phyloP scores from a whole-genome alignment of 2,113 vertebrate genomes.

The Oxyura jamaicensis region DNA sequence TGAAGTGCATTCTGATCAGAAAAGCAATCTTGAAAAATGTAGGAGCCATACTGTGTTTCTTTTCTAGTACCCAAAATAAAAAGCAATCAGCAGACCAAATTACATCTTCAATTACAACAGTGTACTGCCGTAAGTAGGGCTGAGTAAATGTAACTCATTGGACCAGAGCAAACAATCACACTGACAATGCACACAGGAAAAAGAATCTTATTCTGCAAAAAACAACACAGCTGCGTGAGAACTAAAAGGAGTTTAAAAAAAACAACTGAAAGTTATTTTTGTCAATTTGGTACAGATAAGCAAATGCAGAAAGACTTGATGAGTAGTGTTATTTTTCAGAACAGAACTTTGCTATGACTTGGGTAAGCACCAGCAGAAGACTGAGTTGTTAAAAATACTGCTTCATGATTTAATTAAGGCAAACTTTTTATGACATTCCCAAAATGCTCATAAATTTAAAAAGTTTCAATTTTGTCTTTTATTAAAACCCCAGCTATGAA shows the following conservation, averaged over 20 bases:
- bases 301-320: not conserved
- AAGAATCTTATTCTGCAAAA: not conserved
- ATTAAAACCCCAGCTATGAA: not conserved
- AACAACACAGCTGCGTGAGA: not conserved
- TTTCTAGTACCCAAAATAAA: not conserved
- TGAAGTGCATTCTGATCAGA: not conserved
- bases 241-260: constrained; percentile 18
- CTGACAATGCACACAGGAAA: not conserved
- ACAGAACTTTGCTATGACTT: not conserved
- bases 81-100: not conserved
- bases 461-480: not conserved
- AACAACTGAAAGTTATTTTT: constrained; percentile 25
- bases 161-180: not conserved
- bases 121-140: rapidly evolving
- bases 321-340: not conserved
- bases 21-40: not conserved
- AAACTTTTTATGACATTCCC: not conserved
- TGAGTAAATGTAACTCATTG: not conserved
- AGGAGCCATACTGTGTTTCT: not conserved
- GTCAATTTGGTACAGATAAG: constrained; percentile 9
- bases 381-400: not conserved
- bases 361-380: not conserved
- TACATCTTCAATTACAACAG: not conserved
- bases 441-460: not conserved
- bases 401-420: not conserved